Percentiles rank a stretch among this genome's conserved stretches.
Evolutionary conservation across 1,140 invertebrate genomes (phyloP).

Genomic region (Drosophila lacertosa): DNA sequence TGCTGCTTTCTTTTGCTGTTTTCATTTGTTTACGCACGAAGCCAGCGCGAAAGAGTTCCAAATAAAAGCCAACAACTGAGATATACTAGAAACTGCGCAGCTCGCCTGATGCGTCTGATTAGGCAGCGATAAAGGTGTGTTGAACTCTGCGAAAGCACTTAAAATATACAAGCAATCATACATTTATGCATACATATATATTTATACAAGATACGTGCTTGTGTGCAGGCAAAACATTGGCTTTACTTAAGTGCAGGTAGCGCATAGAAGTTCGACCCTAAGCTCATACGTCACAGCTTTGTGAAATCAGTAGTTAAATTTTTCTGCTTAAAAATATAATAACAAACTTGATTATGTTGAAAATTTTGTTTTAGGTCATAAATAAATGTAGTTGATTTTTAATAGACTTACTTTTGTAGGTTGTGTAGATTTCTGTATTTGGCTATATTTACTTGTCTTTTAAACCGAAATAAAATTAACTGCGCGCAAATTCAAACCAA

Average conservation of each 20-base stretch:
- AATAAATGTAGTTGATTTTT: too few species aligned
- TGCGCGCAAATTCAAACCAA: conserved; percentile 10
- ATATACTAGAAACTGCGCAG: conserved; percentile 34
- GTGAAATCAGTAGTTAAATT: too few species aligned
- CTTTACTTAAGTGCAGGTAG: not conserved
- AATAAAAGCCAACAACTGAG: conserved; percentile 1
- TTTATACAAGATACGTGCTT: too few species aligned
- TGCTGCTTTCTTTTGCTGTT: conserved; percentile 52
- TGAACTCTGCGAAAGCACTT: conserved; percentile 65
- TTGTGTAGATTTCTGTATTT: too few species aligned
- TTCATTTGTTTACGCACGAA: conserved; percentile 68
- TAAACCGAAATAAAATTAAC: not conserved
- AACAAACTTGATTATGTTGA: too few species aligned
- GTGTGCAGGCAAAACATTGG: conserved; percentile 11
- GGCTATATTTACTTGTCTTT: too few species aligned
- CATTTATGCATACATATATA: conserved; percentile 4
- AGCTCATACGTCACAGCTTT: too few species aligned
- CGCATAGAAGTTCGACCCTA: not conserved
- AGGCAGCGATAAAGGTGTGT: conserved; percentile 69
- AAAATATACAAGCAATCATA: conserved; percentile 10
- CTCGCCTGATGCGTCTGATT: conserved; percentile 46
- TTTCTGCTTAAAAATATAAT: too few species aligned
- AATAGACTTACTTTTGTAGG: too few species aligned
- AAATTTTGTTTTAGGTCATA: too few species aligned
- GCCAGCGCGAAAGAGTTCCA: conserved; percentile 14